Percentiles rank a stretch among this genome's conserved stretches.
Evolutionary conservation across 2,888 invertebrate genomes (phyloP).

Genomic region (Cancer borealis): DNA sequence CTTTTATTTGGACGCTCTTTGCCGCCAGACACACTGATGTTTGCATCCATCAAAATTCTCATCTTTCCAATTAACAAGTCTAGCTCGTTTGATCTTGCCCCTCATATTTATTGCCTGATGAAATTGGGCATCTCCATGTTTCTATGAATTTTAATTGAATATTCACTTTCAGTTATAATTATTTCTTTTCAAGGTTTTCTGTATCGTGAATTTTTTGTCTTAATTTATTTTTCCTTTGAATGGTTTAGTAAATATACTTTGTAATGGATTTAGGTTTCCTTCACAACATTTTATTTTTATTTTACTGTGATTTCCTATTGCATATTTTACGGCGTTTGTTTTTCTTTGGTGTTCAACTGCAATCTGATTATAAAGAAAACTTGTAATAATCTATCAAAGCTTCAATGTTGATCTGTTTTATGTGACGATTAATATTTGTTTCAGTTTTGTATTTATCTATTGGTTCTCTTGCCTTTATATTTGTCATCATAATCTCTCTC

Average conservation of each 20-base stretch:
- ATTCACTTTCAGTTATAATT: background rate
- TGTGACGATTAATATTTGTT: too few species aligned
- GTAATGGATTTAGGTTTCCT: background rate
- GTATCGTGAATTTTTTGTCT: too few species aligned
- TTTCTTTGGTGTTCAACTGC: background rate
- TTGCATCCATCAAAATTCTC: background rate
- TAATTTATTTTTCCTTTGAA: background rate
- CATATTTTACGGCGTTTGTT: too few species aligned
- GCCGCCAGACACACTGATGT: background rate
- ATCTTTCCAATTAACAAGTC: constrained; percentile 31
- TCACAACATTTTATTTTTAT: background rate
- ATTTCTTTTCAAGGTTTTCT: background rate
- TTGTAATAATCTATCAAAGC: too few species aligned
- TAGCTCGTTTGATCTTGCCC: background rate
- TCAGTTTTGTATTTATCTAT: background rate
- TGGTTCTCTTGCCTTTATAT: background rate
- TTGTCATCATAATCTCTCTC: background rate
- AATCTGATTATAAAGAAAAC: background rate
- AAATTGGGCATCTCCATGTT: background rate
- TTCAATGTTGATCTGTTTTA: too few species aligned
- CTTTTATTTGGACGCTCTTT: background rate
- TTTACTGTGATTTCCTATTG: too few species aligned
- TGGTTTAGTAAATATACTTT: background rate
- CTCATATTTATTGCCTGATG: background rate
- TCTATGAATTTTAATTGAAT: background rate